Evolutionary conservation across 2,797 vertebrate genomes (phyloP).

Genomic region (Aselliscus stoliczkanus): DNA sequence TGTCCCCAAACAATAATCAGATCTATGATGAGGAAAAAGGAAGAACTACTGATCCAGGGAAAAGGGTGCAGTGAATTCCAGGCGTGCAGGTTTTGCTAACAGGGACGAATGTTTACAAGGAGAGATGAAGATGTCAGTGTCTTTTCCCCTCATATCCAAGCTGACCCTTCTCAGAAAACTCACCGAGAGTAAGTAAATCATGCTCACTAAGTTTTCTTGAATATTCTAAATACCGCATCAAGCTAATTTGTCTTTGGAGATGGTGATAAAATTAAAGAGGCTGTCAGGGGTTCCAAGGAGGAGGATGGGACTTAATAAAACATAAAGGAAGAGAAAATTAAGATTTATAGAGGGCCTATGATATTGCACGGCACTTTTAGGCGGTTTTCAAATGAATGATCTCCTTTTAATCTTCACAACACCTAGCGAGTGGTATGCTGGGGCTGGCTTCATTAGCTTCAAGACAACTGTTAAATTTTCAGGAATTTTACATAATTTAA

Average conservation of each 20-base stretch:
- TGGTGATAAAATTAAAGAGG: not conserved
- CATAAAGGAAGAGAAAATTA: not conserved
- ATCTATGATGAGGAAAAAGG: not conserved
- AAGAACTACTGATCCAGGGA: not conserved
- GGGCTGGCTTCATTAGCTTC: not conserved
- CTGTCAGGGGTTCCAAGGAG: not conserved
- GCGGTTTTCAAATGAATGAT: slow-evolving; percentile 13
- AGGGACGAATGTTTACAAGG: not conserved
- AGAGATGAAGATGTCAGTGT: not conserved
- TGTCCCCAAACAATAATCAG: not conserved
- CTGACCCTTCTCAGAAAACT: not conserved
- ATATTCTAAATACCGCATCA: not conserved
- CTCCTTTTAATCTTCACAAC: slow-evolving; percentile 5
- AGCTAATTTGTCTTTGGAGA: not conserved
- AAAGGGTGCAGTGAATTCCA: not conserved
- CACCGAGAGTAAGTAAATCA: not conserved
- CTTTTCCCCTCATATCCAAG: not conserved
- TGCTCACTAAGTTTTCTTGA: not conserved
- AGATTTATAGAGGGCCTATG: not conserved
- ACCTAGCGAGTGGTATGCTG: not conserved
- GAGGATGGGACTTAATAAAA: not conserved
- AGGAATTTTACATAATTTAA: not conserved
- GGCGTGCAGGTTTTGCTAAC: not conserved
- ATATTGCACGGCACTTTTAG: not conserved
- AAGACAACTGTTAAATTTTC: not conserved